Conservation (phyloP, 2,113 vertebrate genomes). For the Kobus ellipsiprymnus region DNA sequence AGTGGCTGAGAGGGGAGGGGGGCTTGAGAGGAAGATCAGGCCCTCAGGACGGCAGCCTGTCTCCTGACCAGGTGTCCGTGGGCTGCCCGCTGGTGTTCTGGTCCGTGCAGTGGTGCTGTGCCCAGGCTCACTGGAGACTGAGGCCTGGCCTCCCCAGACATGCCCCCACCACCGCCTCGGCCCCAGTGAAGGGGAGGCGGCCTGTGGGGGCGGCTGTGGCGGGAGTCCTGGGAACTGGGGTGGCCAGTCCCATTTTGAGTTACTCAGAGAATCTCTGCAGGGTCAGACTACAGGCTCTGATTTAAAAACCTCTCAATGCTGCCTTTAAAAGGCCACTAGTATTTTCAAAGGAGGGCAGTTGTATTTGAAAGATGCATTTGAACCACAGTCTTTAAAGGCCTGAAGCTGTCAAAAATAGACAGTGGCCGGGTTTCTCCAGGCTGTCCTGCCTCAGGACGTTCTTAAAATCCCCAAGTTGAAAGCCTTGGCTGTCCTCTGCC, state of each 20-base stretch:
- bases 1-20: not conserved
- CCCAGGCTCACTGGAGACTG: not conserved
- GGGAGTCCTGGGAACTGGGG: slow-evolving; percentile 56
- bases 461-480: not conserved
- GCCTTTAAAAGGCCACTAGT: not conserved
- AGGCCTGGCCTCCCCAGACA: not conserved
- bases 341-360: slow-evolving; percentile 49
- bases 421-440: slow-evolving; percentile 30
- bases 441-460: not conserved
- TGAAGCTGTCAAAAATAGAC: slow-evolving; percentile 43
- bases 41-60: no score
- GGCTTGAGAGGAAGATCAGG: not conserved
- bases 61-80: not conserved
- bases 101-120: not conserved
- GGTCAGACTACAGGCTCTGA: slow-evolving; percentile 34
- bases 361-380: slow-evolving; percentile 59
- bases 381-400: slow-evolving; percentile 48
- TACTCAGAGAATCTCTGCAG: slow-evolving; percentile 67
- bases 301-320: slow-evolving; percentile 69
- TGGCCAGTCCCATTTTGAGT: slow-evolving; percentile 59
- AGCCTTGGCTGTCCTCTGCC: not conserved
- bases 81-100: not conserved
- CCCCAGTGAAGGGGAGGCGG: not conserved
- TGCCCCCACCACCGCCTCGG: rapidly evolving
- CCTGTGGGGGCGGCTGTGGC: not conserved